Evolutionary conservation across 2,797 vertebrate genomes (phyloP), one percentile per base, ranked within the genome.

Genomic region (Melanotaenia pygmaea): DNA sequence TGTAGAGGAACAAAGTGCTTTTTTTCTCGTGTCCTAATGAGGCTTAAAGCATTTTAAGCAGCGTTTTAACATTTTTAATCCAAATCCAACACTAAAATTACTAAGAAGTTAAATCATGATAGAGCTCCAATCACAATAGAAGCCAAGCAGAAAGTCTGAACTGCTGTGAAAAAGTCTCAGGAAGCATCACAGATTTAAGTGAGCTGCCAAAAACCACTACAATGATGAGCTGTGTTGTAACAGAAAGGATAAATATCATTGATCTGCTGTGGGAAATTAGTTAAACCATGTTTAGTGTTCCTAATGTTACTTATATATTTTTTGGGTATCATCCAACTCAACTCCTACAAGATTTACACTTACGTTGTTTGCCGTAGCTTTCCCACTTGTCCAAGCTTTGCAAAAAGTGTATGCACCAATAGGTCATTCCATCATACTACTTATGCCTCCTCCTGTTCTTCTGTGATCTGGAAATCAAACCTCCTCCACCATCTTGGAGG

Each of bases 91-190:
- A 10, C 45, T n/a, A n/a, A 16, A 45, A 34, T 34, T 4, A 45
- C 9, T 10, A n/a, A 47, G 2, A 1, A 3, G 18, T 4, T 28
- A 14, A 28, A 28, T 16, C 26, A 56, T 30, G 24, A 56, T 28
- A 51, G 7, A 26, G 5, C 77, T 78, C 70, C 70, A 13, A 66
- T 77, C n/a, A 72, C 34, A 63, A 20, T 45, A 54, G 34, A 50
- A 65, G 69, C 26, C 45, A 26, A 38, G 4, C 58, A 64, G 60
- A 26, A 45, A 65, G 51, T 20, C 24, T 32, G 8, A 66, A 59
- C 32, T 1, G 24, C 53, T 77, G 64, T 62, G 28, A 68, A 30
- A 70, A 67, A 63, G 67, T 66, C 51, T 65, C 56, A 26, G 22
- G 3, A 63, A 18, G 10, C 57, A 16, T 6, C 34, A 24, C 62